These are phyloP conservation scores for Alligator sinensis DNA, from an alignment of 2,113 vertebrate species.

Conservation along the genomic window DNA sequence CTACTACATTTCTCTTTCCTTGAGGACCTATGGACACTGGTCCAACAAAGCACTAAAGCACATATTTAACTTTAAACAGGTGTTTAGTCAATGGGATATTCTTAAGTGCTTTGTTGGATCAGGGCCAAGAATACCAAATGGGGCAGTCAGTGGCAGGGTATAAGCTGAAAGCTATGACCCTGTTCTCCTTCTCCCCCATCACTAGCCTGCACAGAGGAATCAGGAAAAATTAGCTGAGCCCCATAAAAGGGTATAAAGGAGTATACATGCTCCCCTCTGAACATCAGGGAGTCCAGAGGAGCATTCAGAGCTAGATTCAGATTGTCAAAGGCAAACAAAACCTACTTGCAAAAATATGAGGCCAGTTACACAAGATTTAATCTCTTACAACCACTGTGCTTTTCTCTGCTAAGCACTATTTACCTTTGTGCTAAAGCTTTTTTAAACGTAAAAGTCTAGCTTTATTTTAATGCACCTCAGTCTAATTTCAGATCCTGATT, in stretches of 20 bases:
- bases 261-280: not conserved
- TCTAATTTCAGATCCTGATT: conserved; percentile 81
- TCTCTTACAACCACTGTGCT: conserved; percentile 56
- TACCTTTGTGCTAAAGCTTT: conserved; percentile 64
- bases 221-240: not conserved
- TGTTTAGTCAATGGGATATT: not conserved
- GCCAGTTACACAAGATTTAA: conserved; percentile 59
- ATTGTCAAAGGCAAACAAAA: conserved; percentile 28
- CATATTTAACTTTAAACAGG: not conserved
- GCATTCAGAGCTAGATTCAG: not conserved
- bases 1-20: not conserved
- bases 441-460: conserved; percentile 60
- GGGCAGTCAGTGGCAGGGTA: not conserved
- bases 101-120: not conserved
- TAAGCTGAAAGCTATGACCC: not conserved
- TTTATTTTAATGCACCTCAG: conserved; percentile 75
- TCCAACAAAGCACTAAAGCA: rapidly evolving
- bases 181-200: not conserved
- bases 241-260: not conserved
- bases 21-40: not conserved
- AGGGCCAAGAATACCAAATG: not conserved
- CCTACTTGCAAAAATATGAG: conserved; percentile 17
- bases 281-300: not conserved
- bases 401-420: conserved; percentile 64
- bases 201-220: not conserved